A percentile compares a stretch with the other conserved stretches of the same genome.
Conservation (phyloP, 1,140 invertebrate genomes). For the Drosophila pandora region DNA sequence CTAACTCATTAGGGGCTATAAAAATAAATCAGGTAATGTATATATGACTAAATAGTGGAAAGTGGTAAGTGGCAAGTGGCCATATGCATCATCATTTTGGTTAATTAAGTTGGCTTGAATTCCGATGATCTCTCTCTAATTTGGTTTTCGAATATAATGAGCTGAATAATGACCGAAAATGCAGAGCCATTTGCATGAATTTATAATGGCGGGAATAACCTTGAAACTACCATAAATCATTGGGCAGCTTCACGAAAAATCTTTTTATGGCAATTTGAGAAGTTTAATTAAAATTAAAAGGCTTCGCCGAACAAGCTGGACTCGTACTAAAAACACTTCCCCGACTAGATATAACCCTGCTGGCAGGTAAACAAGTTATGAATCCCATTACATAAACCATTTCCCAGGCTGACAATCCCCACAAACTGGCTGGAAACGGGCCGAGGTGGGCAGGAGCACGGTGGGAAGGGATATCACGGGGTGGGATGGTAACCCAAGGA, state of each 20-base stretch:
- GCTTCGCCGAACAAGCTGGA: conserved; percentile 24
- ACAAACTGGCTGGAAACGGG: conserved; percentile 1
- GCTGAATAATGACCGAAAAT: conserved; percentile 38
- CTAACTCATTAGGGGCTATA: conserved; percentile 29
- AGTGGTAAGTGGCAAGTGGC: not conserved
- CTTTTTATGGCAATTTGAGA: conserved; percentile 43
- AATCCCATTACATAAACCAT: conserved; percentile 57
- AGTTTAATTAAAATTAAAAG: conserved; percentile 56
- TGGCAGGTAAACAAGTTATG: conserved; percentile 53
- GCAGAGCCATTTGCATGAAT: conserved; percentile 33
- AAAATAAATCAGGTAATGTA: conserved; percentile 24
- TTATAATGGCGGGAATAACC: conserved; percentile 40
- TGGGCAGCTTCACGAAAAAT: conserved; percentile 35
- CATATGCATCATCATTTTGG: conserved; percentile 38
- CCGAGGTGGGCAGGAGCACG: not conserved
- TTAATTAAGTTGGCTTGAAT: conserved; percentile 37
- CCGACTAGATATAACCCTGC: conserved; percentile 45
- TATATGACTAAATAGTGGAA: not conserved
- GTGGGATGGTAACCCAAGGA: conserved; percentile 11
- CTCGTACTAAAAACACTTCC: conserved; percentile 6
- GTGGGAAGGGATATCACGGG: not conserved
- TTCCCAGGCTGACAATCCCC: conserved; percentile 50
- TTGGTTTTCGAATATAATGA: conserved; percentile 39
- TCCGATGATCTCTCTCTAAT: conserved; percentile 34
- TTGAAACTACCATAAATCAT: conserved; percentile 46